Conservation (phyloP, 2,113 vertebrate genomes). For the Notechis scutatus region DNA sequence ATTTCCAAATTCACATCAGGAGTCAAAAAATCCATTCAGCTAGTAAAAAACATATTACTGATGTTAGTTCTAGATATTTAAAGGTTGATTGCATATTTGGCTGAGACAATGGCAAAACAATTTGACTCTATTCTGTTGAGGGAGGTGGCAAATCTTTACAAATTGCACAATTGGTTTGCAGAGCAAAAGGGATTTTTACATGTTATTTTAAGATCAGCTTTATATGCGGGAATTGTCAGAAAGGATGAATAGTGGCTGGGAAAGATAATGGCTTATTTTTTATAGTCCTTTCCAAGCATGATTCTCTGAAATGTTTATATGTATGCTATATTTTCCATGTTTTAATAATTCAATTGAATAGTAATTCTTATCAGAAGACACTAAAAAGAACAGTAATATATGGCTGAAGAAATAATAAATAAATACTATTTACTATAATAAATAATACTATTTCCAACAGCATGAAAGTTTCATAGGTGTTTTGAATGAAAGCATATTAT, state of each 20-base stretch:
- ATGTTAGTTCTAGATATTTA: background rate
- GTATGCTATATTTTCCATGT: slow-evolving; percentile 19
- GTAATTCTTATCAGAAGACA: slow-evolving; percentile 34
- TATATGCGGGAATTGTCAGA: background rate
- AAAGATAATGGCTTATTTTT: slow-evolving; percentile 27
- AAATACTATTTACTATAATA: too few relatives aligned
- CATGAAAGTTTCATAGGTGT: slow-evolving; percentile 27
- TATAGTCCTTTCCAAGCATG: slow-evolving; percentile 30
- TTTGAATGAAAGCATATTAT: slow-evolving; percentile 16
- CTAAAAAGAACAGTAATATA: slow-evolving; percentile 21
- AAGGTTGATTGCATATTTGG: background rate
- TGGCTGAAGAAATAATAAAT: too few relatives aligned
- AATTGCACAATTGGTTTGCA: background rate
- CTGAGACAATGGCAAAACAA: background rate
- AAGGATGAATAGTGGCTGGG: slow-evolving; percentile 25
- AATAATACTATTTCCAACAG: background rate
- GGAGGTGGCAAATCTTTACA: background rate
- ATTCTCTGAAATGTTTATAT: slow-evolving; percentile 41
- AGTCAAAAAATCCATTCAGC: background rate
- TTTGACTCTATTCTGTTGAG: background rate
- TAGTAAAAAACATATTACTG: background rate
- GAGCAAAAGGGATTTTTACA: background rate
- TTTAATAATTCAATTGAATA: slow-evolving; percentile 42
- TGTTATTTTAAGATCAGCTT: slow-evolving; percentile 3
- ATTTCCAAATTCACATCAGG: background rate